Evolutionary conservation across 2,113 vertebrate species (phyloP).

Genomic region (Ochotona curzoniae): DNA sequence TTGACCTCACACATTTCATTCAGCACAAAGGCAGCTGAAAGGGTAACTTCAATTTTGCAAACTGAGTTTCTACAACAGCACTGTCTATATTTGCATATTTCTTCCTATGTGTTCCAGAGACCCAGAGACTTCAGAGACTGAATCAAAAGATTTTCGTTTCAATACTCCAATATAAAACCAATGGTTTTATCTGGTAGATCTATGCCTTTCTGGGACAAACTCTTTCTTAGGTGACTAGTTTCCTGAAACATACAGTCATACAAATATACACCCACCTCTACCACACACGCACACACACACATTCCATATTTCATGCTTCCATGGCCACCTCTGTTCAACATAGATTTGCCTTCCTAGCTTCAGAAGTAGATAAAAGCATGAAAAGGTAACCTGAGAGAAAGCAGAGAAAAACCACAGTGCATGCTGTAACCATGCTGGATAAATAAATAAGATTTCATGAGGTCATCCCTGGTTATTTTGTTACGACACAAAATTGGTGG

Average conservation of each 20-base stretch:
- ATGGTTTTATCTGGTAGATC: neutral
- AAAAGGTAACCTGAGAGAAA: no score
- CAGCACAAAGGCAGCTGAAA: neutral
- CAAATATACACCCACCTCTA: neutral
- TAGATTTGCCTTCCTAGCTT: neutral
- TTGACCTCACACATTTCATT: neutral
- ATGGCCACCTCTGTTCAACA: neutral
- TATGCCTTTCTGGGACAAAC: neutral
- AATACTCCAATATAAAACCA: neutral
- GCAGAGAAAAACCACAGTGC: neutral
- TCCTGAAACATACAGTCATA: neutral
- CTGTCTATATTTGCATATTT: neutral
- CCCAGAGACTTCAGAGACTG: neutral
- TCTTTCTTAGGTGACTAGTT: neutral
- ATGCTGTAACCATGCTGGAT: neutral
- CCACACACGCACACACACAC: neutral
- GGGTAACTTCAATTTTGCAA: neutral
- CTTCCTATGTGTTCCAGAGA: neutral
- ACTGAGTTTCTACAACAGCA: neutral
- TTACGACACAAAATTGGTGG: neutral
- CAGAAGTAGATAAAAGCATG: neutral
- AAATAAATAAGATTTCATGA: neutral
- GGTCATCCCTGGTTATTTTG: neutral
- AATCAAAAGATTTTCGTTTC: conserved; percentile 20
- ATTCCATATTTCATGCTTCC: neutral